Evolutionary conservation across 2,888 invertebrate genomes (phyloP), one percentile per base, ranked within the genome.

Genomic region (Lordiphosa andalusiaca): DNA sequence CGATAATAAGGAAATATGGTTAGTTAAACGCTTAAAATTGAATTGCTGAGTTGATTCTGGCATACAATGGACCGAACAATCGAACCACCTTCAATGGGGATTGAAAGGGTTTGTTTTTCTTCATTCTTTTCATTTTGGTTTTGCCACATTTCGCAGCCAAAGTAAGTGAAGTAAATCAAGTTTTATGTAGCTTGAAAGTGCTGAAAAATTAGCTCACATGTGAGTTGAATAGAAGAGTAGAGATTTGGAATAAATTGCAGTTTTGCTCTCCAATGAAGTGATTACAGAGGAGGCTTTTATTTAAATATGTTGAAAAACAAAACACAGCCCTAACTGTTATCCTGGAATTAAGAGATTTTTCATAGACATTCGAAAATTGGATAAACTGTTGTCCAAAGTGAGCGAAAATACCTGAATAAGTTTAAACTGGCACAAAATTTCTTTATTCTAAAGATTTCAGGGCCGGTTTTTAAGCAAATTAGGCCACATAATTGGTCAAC

Each of bases 11-110:
- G 64, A 73, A 76, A 85, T 71, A 85, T 85, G 80, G 84, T 80
- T 80, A 85, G 80, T 85, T 85, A 83, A 80, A 80, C 67, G 81
- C 54, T 80, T 75, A 56, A 71, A 83, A 76, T 72, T 67, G 68
- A 63, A 68, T 77, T 68, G 67, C 53, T 65, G 49, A 53, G 62
- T 59, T 68, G 62, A 61, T 55, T 71, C 54, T 58, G 21, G 42
- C 52, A 53, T 41, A 54, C 38, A 57, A 52, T 53, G 57, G 12
- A 30, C 19, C 36, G 37, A 42, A 46, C 40, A 51, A 33, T 5
- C 4, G 23, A 42, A 25, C 7, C 59, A 13, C 44, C 62, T 38
- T 41, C 33, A 37, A 60, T 30, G 30, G 3, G 53, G n/a, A 44
- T 5, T 44, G 33, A 33, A 44, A 44, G 44, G 33, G 44, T 44